phyloP scores from a whole-genome alignment of 2,797 vertebrate genomes.

The Dendrocincla fuliginosa region DNA sequence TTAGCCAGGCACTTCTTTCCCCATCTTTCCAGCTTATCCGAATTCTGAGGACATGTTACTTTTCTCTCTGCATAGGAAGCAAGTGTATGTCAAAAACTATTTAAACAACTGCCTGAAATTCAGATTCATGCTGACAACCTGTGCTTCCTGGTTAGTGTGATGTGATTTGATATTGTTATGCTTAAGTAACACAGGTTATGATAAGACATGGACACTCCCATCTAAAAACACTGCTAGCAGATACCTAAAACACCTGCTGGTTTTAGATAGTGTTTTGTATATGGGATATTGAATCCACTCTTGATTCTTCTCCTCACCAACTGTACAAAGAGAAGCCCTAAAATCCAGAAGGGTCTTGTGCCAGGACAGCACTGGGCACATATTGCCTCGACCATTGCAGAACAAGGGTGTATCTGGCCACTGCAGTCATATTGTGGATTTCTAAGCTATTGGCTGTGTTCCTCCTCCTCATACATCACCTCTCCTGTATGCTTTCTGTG shows the following conservation, averaged over 20 bases:
- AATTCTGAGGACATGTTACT: conserved; percentile 23
- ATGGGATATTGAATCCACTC: neutral
- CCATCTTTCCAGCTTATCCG: neutral
- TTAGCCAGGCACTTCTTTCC: neutral
- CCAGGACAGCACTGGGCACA: neutral
- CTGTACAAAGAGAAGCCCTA: neutral
- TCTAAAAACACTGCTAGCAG: neutral
- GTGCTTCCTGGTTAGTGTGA: conserved; percentile 26
- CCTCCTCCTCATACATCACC: neutral
- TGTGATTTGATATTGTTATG: conserved; percentile 25
- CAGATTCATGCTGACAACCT: conserved; percentile 34
- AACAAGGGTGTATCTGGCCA: neutral
- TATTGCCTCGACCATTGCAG: neutral
- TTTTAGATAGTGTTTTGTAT: neutral
- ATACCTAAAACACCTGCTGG: neutral
- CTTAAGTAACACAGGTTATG: conserved; percentile 36
- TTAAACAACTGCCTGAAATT: conserved; percentile 18
- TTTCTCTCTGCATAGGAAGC: conserved; percentile 7
- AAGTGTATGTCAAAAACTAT: conserved; percentile 8
- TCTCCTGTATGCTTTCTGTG: neutral
- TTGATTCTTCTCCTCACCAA: neutral
- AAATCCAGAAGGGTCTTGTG: neutral
- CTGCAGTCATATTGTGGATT: neutral
- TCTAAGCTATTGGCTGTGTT: neutral
- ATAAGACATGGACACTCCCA: neutral